phyloP scores from a whole-genome alignment of 2,888 invertebrate species.

The Adelphocoris suturalis region DNA sequence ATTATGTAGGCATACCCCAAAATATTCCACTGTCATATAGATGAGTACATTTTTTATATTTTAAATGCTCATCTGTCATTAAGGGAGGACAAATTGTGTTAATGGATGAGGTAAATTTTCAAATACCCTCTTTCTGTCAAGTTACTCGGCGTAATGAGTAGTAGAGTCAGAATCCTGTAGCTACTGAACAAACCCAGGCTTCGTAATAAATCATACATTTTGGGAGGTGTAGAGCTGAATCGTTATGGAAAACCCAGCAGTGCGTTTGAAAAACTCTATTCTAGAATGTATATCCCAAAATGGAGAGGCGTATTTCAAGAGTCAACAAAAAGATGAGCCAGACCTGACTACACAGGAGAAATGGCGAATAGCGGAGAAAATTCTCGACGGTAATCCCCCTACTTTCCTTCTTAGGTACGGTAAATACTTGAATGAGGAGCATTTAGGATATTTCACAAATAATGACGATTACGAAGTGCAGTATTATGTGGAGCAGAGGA shows the following conservation, averaged over 20 bases:
- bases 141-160: no score
- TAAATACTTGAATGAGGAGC: constrained; percentile 83
- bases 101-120: no score
- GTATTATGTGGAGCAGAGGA: constrained; percentile 84
- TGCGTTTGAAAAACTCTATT: constrained; percentile 78
- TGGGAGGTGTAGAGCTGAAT: not conserved
- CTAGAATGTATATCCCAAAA: constrained; percentile 83
- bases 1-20: no score
- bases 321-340: constrained; percentile 88
- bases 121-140: no score
- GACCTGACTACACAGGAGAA: constrained; percentile 87
- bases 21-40: no score
- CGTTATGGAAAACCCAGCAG: constrained; percentile 44
- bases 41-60: no score
- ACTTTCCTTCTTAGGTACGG: constrained; percentile 90
- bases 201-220: no score
- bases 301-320: constrained; percentile 86
- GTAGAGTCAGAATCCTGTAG: no score
- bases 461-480: constrained; percentile 81
- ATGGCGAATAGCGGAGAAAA: constrained; percentile 83
- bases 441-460: constrained; percentile 85
- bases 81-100: no score
- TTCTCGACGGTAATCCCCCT: constrained; percentile 84
- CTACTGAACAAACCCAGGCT: no score
- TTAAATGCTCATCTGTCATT: no score